Conservation (phyloP, 2,113 vertebrate genomes). For the Cavia porcellus region DNA sequence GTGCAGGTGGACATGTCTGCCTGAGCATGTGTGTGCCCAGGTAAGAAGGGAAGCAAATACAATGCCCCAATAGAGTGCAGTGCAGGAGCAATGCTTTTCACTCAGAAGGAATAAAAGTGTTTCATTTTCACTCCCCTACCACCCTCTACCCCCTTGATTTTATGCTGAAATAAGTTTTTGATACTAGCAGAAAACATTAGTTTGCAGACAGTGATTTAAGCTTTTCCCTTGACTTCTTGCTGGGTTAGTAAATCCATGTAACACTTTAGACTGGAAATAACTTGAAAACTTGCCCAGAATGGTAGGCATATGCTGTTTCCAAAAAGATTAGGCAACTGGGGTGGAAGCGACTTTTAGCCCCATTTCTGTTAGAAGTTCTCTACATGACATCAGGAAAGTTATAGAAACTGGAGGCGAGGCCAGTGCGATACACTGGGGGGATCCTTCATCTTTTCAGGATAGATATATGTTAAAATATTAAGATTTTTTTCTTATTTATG, state of each 20-base stretch:
- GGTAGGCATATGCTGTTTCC: background rate
- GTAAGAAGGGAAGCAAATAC: background rate
- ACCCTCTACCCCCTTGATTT: background rate
- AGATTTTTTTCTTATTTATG: background rate
- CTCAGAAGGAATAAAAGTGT: background rate
- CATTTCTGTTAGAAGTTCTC: background rate
- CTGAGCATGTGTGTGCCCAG: background rate
- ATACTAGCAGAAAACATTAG: slow-evolving; percentile 8
- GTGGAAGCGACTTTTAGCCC: background rate
- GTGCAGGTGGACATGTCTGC: background rate
- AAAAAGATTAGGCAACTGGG: background rate
- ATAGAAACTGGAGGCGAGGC: background rate
- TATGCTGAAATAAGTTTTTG: background rate
- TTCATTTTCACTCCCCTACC: background rate
- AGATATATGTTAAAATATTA: background rate
- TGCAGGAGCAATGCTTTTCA: background rate
- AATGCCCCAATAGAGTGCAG: accelerated
- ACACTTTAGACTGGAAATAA: slow-evolving; percentile 53
- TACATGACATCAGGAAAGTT: background rate
- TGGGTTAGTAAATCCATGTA: slow-evolving; percentile 62
- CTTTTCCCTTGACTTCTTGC: slow-evolving; percentile 31
- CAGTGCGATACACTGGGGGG: background rate
- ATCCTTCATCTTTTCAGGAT: background rate
- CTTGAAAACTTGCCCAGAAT: slow-evolving; percentile 27
- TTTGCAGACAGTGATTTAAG: slow-evolving; percentile 52